These are phyloP conservation scores for Crossoptilon crossoptilon DNA, from an alignment of 2,797 vertebrate genomes.

Conservation along the genomic window DNA sequence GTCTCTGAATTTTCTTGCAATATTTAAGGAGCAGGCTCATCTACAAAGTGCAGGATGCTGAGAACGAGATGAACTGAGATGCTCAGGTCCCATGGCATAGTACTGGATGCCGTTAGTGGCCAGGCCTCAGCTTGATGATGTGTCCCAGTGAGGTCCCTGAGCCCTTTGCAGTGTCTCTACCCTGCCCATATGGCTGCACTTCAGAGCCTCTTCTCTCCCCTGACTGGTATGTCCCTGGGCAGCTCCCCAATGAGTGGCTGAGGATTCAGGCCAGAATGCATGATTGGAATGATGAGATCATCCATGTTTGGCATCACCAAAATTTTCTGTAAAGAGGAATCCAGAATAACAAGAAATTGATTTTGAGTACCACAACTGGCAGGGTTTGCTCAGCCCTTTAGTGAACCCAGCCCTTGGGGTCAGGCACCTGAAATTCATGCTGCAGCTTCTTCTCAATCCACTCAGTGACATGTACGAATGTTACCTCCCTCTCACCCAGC, in stretches of 20 bases:
- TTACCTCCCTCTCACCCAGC: slow-evolving; percentile 90
- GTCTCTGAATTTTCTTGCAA: background rate
- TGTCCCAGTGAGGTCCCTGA: background rate
- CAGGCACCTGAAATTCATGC: slow-evolving; percentile 89
- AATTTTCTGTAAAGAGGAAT: slow-evolving; percentile 82
- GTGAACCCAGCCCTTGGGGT: background rate
- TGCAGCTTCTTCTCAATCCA: slow-evolving; percentile 92
- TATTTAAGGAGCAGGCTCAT: background rate
- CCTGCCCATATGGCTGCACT: background rate
- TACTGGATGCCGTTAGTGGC: background rate
- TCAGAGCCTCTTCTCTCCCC: slow-evolving; percentile 35
- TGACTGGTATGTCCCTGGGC: background rate
- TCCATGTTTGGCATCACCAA: slow-evolving; percentile 94
- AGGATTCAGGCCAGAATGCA: slow-evolving; percentile 84
- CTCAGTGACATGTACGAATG: slow-evolving; percentile 89
- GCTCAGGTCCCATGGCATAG: background rate
- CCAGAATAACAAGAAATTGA: background rate
- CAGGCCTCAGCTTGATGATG: background rate
- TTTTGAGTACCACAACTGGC: background rate
- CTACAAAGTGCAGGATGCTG: background rate
- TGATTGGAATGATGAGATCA: slow-evolving; percentile 88
- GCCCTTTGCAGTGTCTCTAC: background rate
- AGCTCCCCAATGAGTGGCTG: slow-evolving; percentile 52
- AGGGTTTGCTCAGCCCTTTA: background rate
- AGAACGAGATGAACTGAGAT: background rate